Evolutionary conservation across 2,113 vertebrate species (phyloP).

Genomic region (Emydura subglobosa): DNA sequence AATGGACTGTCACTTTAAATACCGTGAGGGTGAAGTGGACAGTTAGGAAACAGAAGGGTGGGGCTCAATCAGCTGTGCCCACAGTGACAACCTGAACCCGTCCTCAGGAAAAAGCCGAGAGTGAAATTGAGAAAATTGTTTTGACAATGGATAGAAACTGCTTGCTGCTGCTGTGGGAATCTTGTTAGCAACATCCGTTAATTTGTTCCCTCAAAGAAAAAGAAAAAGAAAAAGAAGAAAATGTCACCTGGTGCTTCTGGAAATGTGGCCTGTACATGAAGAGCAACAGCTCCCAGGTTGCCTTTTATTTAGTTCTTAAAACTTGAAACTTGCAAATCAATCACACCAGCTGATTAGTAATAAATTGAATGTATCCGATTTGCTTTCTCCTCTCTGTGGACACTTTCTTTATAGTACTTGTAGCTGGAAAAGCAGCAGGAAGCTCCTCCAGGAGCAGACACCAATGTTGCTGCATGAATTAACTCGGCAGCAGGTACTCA

Average conservation of each 20-base stretch:
- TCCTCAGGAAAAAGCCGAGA: neutral
- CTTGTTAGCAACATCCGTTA: neutral
- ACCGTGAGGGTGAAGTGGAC: too few relatives aligned
- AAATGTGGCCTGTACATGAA: neutral
- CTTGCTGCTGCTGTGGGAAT: neutral
- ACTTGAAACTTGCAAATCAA: constrained; percentile 30
- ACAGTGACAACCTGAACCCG: neutral
- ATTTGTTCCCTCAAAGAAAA: neutral
- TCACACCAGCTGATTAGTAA: constrained; percentile 39
- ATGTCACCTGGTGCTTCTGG: neutral
- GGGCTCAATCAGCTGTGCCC: neutral
- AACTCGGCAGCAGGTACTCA: constrained; percentile 59
- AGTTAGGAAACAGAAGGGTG: neutral
- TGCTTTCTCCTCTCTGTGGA: constrained; percentile 38
- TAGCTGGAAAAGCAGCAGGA: constrained; percentile 37
- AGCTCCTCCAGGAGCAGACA: constrained; percentile 38
- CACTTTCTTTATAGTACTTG: neutral
- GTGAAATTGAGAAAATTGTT: neutral
- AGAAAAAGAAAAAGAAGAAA: neutral
- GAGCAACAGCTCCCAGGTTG: neutral
- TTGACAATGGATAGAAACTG: neutral
- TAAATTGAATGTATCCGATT: constrained; percentile 45
- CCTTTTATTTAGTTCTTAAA: neutral
- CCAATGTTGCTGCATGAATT: constrained; percentile 46
- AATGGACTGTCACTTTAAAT: neutral